Evolutionary conservation across 2,113 vertebrate species (phyloP), one percentile per base, ranked within the genome.

Genomic region (Orthonyx spaldingii): DNA sequence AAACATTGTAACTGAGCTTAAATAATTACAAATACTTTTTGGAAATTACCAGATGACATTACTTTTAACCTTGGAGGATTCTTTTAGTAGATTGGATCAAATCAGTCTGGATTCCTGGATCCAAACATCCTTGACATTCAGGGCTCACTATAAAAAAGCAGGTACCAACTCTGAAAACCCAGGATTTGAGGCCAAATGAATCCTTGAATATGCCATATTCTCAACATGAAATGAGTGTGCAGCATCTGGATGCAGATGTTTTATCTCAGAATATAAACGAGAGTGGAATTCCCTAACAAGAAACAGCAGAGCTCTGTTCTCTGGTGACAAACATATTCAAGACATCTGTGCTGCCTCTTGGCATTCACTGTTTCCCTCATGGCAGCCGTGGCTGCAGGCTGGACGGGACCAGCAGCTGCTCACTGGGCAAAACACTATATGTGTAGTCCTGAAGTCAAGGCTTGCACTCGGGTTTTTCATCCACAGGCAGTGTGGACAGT

Each of bases 381-480:
- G 0, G 82, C 59, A 53, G 61, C 75, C 42, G 50, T 52, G 49
- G 49, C 80, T 89, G 83, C 55, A 69, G 66, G 32, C 41, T 84
- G 84, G 68, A 23, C 0, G 0, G 84, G 20, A 77, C 72, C 84
- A 89, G n/a, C 49, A 64, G 57, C 61, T 2, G 3, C 70, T 60
- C 61, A 4, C 13, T 2, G 3, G 53, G 46, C 42, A 63, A n/a
- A 21, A 6, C 27, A 39, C 52, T 12, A 5, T 1, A 0, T 39
- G 35, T 8, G 4, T 47, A 33, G 35, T 66, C 19, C 64, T 68
- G 32, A 68, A 14, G 27, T 0, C 7, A 3, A 35, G 28, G 33
- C 49, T 93, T 60, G 46, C 42, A 13, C 63, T 93, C 42, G 20
- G 33, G 16, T 42, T 72, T 82, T 92, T 72, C 28, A 41, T 52